Percentiles rank a stretch among this genome's conserved stretches.
Evolutionary conservation across 2,888 invertebrate species (phyloP).

Genomic region (Cybosia mesomella): DNA sequence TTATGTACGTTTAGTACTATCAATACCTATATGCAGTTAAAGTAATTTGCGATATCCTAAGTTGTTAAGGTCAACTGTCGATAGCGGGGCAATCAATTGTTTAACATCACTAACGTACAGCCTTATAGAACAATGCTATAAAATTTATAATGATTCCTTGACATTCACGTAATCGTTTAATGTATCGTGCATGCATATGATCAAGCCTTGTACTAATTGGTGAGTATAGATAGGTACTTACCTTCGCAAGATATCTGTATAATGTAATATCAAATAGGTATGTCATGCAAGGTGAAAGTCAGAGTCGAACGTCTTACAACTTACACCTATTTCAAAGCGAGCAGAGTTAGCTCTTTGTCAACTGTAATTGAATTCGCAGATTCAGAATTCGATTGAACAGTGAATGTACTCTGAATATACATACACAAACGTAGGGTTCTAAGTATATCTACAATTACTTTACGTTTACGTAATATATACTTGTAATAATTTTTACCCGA

Average conservation of each 20-base stretch:
- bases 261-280: neutral
- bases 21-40: neutral
- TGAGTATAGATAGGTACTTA: neutral
- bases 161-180: conserved; percentile 9
- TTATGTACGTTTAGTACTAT: neutral
- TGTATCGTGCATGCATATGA: conserved; percentile 4
- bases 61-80: neutral
- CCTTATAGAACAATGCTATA: conserved; percentile 11
- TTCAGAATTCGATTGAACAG: conserved; percentile 50
- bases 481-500: neutral
- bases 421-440: neutral
- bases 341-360: conserved; percentile 67
- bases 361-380: conserved; percentile 67
- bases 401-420: conserved; percentile 34
- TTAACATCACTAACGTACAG: conserved; percentile 5
- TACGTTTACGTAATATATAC: neutral
- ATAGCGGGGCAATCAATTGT: neutral
- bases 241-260: neutral
- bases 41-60: neutral
- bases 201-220: neutral
- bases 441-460: neutral
- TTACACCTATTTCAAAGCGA: conserved; percentile 55
- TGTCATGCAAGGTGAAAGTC: conserved; percentile 66
- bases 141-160: conserved; percentile 13
- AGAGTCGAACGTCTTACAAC: conserved; percentile 64